phyloP scores from a whole-genome alignment of 2,797 vertebrate genomes.

The Acrossocheilus wenchowensis region DNA sequence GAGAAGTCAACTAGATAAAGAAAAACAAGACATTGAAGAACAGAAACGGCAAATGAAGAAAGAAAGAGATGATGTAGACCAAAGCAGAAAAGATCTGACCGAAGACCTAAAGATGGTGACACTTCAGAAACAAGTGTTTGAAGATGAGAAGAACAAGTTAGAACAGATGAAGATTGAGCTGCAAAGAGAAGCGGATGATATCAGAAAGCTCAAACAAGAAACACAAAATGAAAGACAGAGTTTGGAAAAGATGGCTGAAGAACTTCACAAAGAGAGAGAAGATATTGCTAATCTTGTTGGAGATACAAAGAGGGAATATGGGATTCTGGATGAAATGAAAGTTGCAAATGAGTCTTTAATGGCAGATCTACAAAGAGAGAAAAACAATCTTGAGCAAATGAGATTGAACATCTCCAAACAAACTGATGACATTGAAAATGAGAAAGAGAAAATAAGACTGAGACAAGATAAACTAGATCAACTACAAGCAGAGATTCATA shows the following conservation, averaged over 20 bases:
- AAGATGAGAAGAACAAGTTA: conserved; percentile 2
- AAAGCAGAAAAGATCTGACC: not conserved
- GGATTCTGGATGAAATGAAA: not conserved
- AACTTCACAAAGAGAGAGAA: conserved; percentile 34
- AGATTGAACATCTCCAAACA: not conserved
- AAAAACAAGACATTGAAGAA: not conserved
- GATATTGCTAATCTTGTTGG: not conserved
- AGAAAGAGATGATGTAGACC: not conserved
- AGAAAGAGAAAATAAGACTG: not conserved
- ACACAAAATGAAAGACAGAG: conserved; percentile 2
- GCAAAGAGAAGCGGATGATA: not conserved
- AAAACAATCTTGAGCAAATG: not conserved
- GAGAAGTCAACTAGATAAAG: not conserved
- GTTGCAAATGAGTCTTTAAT: not conserved
- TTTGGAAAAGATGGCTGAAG: conserved; percentile 15
- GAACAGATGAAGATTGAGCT: conserved; percentile 2
- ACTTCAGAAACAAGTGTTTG: not conserved
- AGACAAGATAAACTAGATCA: not conserved
- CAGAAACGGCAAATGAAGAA: not conserved
- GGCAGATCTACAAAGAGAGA: not conserved
- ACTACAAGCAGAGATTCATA: not conserved
- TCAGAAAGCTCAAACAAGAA: not conserved
- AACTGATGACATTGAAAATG: not conserved
- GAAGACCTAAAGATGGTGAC: not conserved
- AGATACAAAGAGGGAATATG: not conserved